phyloP scores from a whole-genome alignment of 2,113 vertebrate genomes.

The Heterochromis multidens region DNA sequence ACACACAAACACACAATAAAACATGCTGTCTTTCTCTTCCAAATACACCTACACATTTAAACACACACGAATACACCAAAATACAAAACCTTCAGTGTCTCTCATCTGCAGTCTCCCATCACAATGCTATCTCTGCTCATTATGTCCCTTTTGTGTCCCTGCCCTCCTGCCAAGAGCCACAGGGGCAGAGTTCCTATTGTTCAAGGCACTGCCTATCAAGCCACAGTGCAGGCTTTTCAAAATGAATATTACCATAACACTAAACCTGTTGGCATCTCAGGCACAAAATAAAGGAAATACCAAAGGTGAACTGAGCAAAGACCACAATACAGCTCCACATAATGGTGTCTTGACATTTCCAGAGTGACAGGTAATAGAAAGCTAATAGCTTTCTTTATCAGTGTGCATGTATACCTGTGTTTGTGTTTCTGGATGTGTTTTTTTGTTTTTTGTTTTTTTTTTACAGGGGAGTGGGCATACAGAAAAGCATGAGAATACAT shows the following conservation, averaged over 20 bases:
- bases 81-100: neutral
- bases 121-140: slow-evolving; percentile 65
- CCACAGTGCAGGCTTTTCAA: slow-evolving; percentile 37
- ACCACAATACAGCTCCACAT: slow-evolving; percentile 36
- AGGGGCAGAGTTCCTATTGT: slow-evolving; percentile 45
- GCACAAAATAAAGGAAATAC: slow-evolving; percentile 21
- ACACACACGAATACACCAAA: neutral
- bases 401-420: neutral
- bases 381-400: slow-evolving; percentile 29
- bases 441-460: too few relatives aligned
- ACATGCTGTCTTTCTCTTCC: neutral
- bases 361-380: slow-evolving; percentile 11
- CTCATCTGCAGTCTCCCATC: slow-evolving; percentile 37
- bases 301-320: slow-evolving; percentile 55
- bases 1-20: slow-evolving; percentile 16
- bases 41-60: neutral
- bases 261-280: slow-evolving; percentile 36
- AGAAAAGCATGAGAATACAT: neutral
- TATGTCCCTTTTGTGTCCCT: slow-evolving; percentile 61
- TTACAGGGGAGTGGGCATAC: neutral
- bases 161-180: slow-evolving; percentile 44
- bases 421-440: neutral
- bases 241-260: slow-evolving; percentile 68
- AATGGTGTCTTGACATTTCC: slow-evolving; percentile 62
- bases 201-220: slow-evolving; percentile 50